Base-by-base conservation (phyloP, 2,888 invertebrate genomes). In the Lithophane semibrunnea region DNA sequence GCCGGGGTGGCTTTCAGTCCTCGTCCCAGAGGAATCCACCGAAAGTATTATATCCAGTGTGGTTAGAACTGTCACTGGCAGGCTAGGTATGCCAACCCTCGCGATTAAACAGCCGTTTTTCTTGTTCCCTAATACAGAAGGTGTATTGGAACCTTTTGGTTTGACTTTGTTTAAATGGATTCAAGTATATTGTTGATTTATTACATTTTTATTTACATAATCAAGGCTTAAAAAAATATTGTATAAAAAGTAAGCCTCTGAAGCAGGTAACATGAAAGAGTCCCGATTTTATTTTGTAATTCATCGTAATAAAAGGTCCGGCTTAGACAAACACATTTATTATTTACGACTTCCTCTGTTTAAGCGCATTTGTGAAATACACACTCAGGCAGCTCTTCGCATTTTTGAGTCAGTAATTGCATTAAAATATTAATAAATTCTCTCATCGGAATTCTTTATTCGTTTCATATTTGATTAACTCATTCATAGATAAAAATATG, bases 1-100 rank as follows among this genome's bases (percentile, higher is more conserved):
- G 90, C 90, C 88, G 86, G 86, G 86, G 86, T 89, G 90, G 91
- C 93, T 93, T 93, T 93, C 91, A 92, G 90, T 85, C 82, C 76
- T 77, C 80, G 81, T 89, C 93, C 91, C 91, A 16, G 69, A 72
- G 92, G 93, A 90, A 83, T 90, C 82, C 76, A 81, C 82, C 83
- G 87, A 90, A 87, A 87, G 83, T 87, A 87, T 86, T 90, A 87
- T 85, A 89, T 91, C 89, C 88, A 88, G 87, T 79, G 84, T 84
- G 88, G 87, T 88, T 85, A 84, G 83, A 85, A 85, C 87, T 88
- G 86, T 86, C 88, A 85, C 80, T 65, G 74, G 54, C 75, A 82
- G 69, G 61, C 77, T 81, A 66, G 69, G 77, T 80, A 81, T 65
- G n/a, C 60, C 54, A 73, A 68, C 72, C 77, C 75, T 72, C 58